These are phyloP conservation scores for Chaetodon trifasciatus DNA, from an alignment of 2,797 vertebrate genomes.

Conservation along the genomic window DNA sequence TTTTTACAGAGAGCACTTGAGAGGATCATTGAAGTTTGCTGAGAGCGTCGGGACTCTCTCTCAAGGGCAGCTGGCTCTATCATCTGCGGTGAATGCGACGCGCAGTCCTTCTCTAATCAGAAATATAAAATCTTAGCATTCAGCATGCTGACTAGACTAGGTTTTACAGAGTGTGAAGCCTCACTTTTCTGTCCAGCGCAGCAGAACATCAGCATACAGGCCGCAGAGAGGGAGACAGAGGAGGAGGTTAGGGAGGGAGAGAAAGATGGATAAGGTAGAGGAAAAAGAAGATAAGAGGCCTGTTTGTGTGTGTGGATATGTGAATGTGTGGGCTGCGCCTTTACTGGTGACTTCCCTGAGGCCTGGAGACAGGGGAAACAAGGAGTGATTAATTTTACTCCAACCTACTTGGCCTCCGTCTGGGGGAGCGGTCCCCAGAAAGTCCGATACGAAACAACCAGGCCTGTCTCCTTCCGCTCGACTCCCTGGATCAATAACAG, in stretches of 20 bases:
- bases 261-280: constrained; percentile 74
- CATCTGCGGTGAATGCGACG: constrained; percentile 37
- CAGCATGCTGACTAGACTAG: constrained; percentile 56
- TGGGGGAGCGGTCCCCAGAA: constrained; percentile 63
- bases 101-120: constrained; percentile 58
- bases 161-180: constrained; percentile 62
- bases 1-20: constrained; percentile 68
- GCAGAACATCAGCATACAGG: constrained; percentile 67
- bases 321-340: constrained; percentile 67
- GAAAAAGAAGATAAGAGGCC: constrained; percentile 71
- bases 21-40: constrained; percentile 64
- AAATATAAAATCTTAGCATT: constrained; percentile 67
- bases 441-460: constrained; percentile 56
- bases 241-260: constrained; percentile 60
- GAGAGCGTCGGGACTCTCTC: constrained; percentile 52
- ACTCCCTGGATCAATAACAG: constrained; percentile 75
- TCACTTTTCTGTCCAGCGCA: constrained; percentile 62
- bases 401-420: constrained; percentile 74
- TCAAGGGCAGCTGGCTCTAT: constrained; percentile 66
- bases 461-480: constrained; percentile 56
- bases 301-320: constrained; percentile 39
- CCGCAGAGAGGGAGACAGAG: constrained; percentile 54
- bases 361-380: constrained; percentile 79
- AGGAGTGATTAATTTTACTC: constrained; percentile 84
- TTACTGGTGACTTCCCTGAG: constrained; percentile 65